A percentile compares a stretch with the other conserved stretches of the same genome.
Evolutionary conservation across 2,113 vertebrate genomes (phyloP).

Genomic region (Helogale parvula): DNA sequence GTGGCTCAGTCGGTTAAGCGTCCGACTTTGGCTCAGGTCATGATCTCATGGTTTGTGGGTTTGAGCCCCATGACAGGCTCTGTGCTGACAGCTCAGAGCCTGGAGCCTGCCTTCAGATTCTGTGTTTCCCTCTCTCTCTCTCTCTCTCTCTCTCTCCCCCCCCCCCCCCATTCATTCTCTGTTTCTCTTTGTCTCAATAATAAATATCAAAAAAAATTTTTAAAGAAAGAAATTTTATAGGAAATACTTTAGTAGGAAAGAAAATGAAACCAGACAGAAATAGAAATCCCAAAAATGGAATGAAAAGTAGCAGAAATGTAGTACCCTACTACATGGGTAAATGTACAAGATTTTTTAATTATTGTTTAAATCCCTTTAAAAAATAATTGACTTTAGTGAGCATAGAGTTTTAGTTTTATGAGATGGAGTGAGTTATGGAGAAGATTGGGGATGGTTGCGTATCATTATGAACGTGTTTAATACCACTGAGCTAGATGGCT

Average conservation of each 20-base stretch:
- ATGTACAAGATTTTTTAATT: not conserved
- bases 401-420: not conserved
- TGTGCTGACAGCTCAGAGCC: too few species aligned
- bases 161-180: too few species aligned
- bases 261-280: constrained; percentile 36
- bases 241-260: not conserved
- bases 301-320: constrained; percentile 33
- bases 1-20: too few species aligned
- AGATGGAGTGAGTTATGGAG: not conserved
- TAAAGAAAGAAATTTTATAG: too few species aligned
- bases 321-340: not conserved
- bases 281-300: not conserved
- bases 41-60: too few species aligned
- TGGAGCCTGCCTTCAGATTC: too few species aligned
- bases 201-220: too few species aligned
- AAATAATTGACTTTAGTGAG: not conserved
- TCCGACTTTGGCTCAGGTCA: too few species aligned
- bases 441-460: not conserved
- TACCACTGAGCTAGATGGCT: not conserved
- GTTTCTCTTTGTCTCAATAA: too few species aligned
- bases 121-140: too few species aligned
- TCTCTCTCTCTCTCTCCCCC: too few species aligned
- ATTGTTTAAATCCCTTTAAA: constrained; percentile 33
- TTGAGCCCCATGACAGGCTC: too few species aligned
- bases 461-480: not conserved